Conservation (phyloP, 2,888 invertebrate species). For the Apamea crenata region DNA sequence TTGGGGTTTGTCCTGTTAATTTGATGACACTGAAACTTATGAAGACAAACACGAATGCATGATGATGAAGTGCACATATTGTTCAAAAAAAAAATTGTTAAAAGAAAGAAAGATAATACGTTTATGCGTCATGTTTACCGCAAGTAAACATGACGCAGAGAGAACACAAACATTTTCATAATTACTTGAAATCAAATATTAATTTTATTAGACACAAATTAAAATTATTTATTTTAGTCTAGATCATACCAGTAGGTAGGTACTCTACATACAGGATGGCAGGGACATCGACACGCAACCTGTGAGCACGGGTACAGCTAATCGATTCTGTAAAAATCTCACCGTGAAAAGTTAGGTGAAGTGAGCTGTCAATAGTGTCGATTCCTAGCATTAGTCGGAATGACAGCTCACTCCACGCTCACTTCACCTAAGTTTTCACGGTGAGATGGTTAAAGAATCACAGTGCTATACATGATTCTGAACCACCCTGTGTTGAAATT, state of each 20-base stretch:
- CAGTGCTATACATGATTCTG: background rate
- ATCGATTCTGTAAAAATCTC: too few relatives aligned
- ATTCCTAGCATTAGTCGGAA: too few relatives aligned
- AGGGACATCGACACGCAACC: background rate
- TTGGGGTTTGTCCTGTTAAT: background rate
- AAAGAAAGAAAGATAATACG: too few relatives aligned
- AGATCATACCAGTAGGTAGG: background rate
- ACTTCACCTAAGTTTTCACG: too few relatives aligned
- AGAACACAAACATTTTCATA: background rate
- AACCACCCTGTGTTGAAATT: background rate
- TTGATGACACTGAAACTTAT: background rate
- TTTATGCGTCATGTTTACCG: too few relatives aligned
- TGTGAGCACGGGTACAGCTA: background rate
- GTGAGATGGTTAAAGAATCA: too few relatives aligned
- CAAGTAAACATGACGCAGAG: too few relatives aligned
- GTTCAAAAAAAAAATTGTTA: background rate
- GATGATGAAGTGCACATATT: background rate
- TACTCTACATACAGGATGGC: background rate
- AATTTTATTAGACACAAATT: background rate
- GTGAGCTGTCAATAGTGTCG: too few relatives aligned
- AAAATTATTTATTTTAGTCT: background rate
- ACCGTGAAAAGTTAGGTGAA: too few relatives aligned
- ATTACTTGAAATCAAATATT: background rate
- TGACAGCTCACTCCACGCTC: too few relatives aligned
- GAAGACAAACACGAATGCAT: background rate